Percentiles rank a stretch among this genome's conserved stretches.
These are phyloP conservation scores for Noctua comes DNA, from an alignment of 2,888 invertebrate species.

Conservation along the genomic window DNA sequence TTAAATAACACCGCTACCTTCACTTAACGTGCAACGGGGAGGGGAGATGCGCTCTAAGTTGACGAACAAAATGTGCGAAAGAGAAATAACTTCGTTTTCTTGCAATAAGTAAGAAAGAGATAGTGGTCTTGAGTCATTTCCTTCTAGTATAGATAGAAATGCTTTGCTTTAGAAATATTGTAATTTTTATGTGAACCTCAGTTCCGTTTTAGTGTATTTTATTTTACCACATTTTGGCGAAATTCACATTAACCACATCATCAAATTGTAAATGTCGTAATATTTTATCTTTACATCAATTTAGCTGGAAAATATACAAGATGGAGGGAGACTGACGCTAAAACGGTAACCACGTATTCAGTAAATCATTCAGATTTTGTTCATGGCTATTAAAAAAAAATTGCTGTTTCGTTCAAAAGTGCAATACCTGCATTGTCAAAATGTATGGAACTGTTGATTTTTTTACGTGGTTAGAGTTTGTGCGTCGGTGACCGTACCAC, in stretches of 20 bases:
- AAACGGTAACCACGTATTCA: not conserved
- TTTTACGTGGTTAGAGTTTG: no score
- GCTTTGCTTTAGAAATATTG: not conserved
- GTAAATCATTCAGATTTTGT: not conserved
- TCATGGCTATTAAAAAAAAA: not conserved
- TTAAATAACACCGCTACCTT: constrained; percentile 64
- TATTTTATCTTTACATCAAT: not conserved
- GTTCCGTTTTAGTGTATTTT: not conserved
- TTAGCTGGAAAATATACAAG: not conserved
- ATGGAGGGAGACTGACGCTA: not conserved
- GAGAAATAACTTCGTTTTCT: not conserved
- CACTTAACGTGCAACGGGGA: constrained; percentile 58
- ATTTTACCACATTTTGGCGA: not conserved
- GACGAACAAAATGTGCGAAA: constrained; percentile 3
- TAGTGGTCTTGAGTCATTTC: not conserved
- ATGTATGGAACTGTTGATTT: no score
- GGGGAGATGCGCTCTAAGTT: constrained; percentile 38
- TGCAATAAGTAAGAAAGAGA: not conserved
- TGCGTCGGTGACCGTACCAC: not conserved
- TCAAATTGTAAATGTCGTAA: not conserved
- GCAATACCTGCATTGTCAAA: no score
- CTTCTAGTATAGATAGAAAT: not conserved
- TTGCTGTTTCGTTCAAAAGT: no score
- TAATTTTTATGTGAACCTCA: not conserved
- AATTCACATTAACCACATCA: not conserved